Conservation (phyloP, 2,797 vertebrate species). For the Hydrolagus colliei region DNA sequence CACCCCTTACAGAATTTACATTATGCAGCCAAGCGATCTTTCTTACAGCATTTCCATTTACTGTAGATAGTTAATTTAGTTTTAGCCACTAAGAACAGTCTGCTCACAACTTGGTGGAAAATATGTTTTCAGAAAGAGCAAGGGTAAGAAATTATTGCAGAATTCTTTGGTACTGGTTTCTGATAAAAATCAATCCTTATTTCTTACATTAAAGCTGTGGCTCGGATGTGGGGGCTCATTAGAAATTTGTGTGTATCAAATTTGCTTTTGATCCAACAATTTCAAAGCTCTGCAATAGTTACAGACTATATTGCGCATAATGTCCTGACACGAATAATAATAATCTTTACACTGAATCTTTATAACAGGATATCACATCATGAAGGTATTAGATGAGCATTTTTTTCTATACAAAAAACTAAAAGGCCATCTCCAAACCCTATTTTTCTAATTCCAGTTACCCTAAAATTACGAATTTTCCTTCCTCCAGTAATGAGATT, state of each 20-base stretch:
- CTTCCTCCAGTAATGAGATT: no score
- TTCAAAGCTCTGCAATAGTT: neutral
- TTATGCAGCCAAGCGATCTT: neutral
- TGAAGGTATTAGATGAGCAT: no score
- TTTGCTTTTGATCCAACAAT: neutral
- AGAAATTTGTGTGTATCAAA: neutral
- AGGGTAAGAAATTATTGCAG: neutral
- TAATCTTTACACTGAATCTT: no score
- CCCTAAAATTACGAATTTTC: no score
- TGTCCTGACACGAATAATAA: no score
- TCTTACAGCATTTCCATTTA: neutral
- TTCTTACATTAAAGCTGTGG: neutral
- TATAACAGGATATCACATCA: no score
- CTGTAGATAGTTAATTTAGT: neutral
- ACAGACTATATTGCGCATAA: neutral
- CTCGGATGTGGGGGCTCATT: neutral
- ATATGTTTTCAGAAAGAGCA: conserved; percentile 8
- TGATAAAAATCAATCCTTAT: neutral
- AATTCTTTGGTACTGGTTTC: neutral
- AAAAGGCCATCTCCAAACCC: no score
- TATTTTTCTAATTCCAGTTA: no score
- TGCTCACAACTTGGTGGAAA: neutral
- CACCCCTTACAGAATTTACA: no score
- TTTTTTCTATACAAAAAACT: no score
- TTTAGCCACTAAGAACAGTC: neutral